phyloP scores from a whole-genome alignment of 2,797 vertebrate species.

The Pangasius krempfi region DNA sequence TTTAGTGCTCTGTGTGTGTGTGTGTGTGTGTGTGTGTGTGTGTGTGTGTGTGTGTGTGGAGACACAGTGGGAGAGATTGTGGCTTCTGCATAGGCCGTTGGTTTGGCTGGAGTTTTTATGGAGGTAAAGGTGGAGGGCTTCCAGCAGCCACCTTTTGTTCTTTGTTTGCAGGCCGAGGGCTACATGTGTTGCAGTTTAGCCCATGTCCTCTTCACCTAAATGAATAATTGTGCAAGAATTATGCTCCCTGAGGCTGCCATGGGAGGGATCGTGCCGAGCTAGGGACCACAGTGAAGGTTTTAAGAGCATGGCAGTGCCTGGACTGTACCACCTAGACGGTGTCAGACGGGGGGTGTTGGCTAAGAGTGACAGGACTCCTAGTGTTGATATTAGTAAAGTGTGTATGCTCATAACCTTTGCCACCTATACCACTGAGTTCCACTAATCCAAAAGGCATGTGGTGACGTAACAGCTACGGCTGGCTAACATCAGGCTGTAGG shows the following conservation, averaged over 20 bases:
- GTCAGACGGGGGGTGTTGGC: neutral
- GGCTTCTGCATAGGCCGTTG: conserved; percentile 53
- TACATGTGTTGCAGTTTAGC: conserved; percentile 63
- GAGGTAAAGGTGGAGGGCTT: conserved; percentile 54
- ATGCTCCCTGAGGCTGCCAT: conserved; percentile 44
- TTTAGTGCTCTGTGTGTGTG: conserved; percentile 16
- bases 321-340: conserved; percentile 22
- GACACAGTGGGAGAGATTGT: conserved; percentile 46
- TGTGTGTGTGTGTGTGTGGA: conserved; percentile 3
- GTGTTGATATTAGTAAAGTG: conserved; percentile 43
- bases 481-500: conserved; percentile 24
- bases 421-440: conserved; percentile 13
- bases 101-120: conserved; percentile 53
- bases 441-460: conserved; percentile 38
- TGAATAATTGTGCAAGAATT: conserved; percentile 64
- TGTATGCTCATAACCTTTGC: conserved; percentile 44
- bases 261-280: conserved; percentile 8
- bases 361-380: conserved; percentile 31
- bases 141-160: conserved; percentile 59
- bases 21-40: too few species aligned
- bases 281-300: conserved; percentile 37
- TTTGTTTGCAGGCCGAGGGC: conserved; percentile 57
- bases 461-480: conserved; percentile 44
- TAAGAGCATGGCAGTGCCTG: conserved; percentile 30
- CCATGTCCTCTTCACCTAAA: conserved; percentile 59